phyloP scores from a whole-genome alignment of 1,140 invertebrate genomes.

The Vanessa atalanta region DNA sequence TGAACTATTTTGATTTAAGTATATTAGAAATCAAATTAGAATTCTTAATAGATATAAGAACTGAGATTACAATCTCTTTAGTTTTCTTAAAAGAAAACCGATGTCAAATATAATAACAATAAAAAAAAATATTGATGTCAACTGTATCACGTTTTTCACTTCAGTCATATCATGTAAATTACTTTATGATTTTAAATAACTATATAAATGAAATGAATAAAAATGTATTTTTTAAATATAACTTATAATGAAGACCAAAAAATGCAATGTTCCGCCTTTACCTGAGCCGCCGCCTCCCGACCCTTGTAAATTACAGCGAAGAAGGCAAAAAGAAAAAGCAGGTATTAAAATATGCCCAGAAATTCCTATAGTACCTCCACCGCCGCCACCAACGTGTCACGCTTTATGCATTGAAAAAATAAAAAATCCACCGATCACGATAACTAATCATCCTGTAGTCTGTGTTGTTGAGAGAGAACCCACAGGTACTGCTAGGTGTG shows the following conservation, averaged over 20 bases:
- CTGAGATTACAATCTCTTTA: too few species aligned
- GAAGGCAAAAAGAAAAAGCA: slow-evolving; percentile 49
- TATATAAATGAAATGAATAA: slow-evolving; percentile 2
- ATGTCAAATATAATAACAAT: too few species aligned
- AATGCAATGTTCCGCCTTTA: slow-evolving; percentile 50
- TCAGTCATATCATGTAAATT: not conserved
- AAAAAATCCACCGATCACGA: slow-evolving; percentile 52
- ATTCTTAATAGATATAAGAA: too few species aligned
- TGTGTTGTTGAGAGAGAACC: slow-evolving; percentile 50
- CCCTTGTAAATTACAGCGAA: slow-evolving; percentile 54
- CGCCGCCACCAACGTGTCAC: slow-evolving; percentile 44
- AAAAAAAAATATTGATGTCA: too few species aligned
- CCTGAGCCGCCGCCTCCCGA: slow-evolving; percentile 52
- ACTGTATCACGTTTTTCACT: too few species aligned
- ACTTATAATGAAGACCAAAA: slow-evolving; percentile 54
- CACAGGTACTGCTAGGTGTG: slow-evolving; percentile 54
- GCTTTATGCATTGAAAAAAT: slow-evolving; percentile 62
- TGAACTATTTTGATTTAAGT: too few species aligned
- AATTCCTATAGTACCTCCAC: slow-evolving; percentile 41
- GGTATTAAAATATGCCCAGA: slow-evolving; percentile 56
- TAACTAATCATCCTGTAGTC: slow-evolving; percentile 36
- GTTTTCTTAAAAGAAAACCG: too few species aligned
- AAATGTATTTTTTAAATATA: not conserved
- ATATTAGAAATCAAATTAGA: too few species aligned
- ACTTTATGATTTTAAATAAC: not conserved